Base-by-base conservation (phyloP, 2,888 invertebrate species). In the Drosophila rubida region DNA sequence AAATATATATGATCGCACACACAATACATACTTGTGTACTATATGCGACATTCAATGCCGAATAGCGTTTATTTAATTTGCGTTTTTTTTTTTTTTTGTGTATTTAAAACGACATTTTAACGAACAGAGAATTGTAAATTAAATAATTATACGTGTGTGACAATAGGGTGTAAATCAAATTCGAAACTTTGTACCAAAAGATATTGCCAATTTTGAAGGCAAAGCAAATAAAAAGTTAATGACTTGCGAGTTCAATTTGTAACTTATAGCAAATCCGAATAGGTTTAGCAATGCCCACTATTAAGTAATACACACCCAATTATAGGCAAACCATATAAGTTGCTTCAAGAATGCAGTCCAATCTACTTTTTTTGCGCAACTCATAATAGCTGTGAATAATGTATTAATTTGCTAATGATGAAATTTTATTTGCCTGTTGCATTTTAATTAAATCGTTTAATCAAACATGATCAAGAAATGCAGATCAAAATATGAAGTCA, bases 381-480 rank as follows among this genome's bases (percentile, higher is more conserved):
- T 66, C 49, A 69, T 80, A 74, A 81, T 74, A 69, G 54, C 60
- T 59, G 51, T 61, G 41, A 71, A 67, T 72, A 39, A 54, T 69
- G 54, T 32, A 35, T 35, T 37, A 50, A 50, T 50, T 35, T 49
- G 37, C 50, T 62, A 68, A 87, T 84, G 84, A 84, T 84, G 84
- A 80, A 84, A 84, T 84, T 44, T 22, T 44, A 32, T 32, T 61
- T 23, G 44, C 63, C 50, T 22, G 54, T 60, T 71, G 65, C 49
- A 73, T 76, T 82, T 78, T 76, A 80, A 84, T 74, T 50, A 16
- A 37, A 58, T 39, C n/a, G 45, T 82, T 78, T 75, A 80, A 84
- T 74, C 54, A 16, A 37, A 58, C 42, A 16, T 25, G 35, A 23
- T 22, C 37, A 22, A 23, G 13, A 44, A 58, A 55, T 42, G 30